Evolutionary conservation across 2,888 invertebrate genomes (phyloP), one percentile per base, ranked within the genome.

Genomic region (Habroteleia sp.): DNA sequence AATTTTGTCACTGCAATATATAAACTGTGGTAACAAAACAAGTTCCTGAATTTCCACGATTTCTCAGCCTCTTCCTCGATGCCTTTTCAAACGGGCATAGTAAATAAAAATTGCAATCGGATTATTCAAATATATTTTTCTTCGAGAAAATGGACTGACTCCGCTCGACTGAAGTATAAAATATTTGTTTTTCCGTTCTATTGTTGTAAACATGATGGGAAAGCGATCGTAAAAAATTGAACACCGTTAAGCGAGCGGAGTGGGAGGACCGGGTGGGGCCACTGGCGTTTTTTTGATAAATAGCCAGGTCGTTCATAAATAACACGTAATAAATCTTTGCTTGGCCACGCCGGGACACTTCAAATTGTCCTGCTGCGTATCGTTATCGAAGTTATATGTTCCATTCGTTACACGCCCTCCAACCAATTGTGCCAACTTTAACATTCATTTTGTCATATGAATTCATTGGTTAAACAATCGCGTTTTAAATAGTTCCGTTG

Each of bases 271-370:
- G n/a, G 10, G 37, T 11, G 11, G 29, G 11, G 48, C 8, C 8
- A 6, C 3, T 23, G 14, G 7, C 7, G n/a, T 54, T 58, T 68
- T 42, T 68, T 41, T 68, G 50, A 50, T 68, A 42, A 58, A 48
- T 66, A 56, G 56, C 29, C n/a, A 3, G 25, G 13, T 54, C 50
- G 54, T 66, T 56, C 54, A 66, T 66, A 66, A 66, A 66, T 54
- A 66, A 66, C 66, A 46, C 39, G 44, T 56, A 39, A 56, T 66
- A 66, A 66, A 66, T 66, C 66, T 66, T 25, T 10, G n/a, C 54
- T 29, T 27, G 29, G 16, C 46, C 56, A 56, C 56, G 56, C 54
- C 29, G 46, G 46, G 66, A 56, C 54, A 48, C 33, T 66, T 66
- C 46, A 66, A 56, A 66, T 66, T 56, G 66, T 54, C 39, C 52